Percentiles rank a stretch among this genome's conserved stretches.
Conservation (phyloP, 2,888 invertebrate genomes). For the Chaetoderma sp. region DNA sequence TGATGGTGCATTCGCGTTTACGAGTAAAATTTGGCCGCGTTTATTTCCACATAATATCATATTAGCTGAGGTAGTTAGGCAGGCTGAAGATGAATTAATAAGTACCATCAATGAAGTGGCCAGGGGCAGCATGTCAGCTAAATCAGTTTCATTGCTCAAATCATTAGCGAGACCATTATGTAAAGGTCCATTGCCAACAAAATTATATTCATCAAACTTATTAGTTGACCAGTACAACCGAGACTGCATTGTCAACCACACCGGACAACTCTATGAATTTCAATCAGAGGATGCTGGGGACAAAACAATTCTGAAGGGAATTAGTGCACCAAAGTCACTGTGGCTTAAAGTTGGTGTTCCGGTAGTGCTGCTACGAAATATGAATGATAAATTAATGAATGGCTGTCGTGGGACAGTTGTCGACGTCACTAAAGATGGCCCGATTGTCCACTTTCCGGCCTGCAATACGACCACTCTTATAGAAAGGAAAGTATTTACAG, state of each 20-base stretch:
- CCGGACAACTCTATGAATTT: neutral
- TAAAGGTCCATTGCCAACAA: neutral
- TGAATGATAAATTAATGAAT: conserved; percentile 3
- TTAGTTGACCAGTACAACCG: conserved; percentile 7
- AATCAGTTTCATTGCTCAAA: conserved; percentile 3
- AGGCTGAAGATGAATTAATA: neutral
- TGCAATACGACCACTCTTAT: neutral
- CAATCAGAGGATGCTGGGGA: conserved; percentile 3
- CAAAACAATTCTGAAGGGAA: neutral
- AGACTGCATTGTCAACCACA: neutral
- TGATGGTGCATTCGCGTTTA: neutral
- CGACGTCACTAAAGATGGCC: neutral
- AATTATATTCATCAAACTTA: conserved; percentile 15
- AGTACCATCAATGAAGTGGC: conserved; percentile 8
- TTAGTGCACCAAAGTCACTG: neutral
- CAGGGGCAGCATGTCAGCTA: neutral
- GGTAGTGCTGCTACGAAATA: conserved; percentile 6
- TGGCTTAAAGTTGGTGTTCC: neutral
- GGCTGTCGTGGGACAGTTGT: neutral
- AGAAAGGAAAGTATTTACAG: neutral
- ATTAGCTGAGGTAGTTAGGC: neutral
- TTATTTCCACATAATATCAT: neutral
- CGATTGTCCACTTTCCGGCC: neutral
- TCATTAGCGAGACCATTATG: conserved; percentile 5
- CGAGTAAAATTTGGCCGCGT: neutral